Evolutionary conservation across 2,113 vertebrate genomes (phyloP).

Genomic region (Melierax canorus): DNA sequence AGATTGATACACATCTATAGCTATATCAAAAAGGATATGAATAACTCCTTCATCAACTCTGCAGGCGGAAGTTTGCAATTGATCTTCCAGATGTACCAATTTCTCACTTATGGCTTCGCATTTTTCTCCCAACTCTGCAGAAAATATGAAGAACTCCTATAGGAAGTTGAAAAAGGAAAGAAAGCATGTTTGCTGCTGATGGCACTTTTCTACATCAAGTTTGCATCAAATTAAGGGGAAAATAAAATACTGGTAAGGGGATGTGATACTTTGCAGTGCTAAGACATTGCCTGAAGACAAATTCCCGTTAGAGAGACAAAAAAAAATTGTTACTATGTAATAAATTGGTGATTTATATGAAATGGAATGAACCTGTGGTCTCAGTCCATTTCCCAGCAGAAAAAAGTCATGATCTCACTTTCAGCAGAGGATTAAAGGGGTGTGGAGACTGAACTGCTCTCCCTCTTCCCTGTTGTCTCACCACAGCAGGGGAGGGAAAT

Average conservation of each 20-base stretch:
- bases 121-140: slow-evolving; percentile 63
- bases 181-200: not conserved
- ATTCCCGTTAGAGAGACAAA: not conserved
- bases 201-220: not conserved
- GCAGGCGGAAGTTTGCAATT: slow-evolving; percentile 77
- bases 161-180: slow-evolving; percentile 20
- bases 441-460: not conserved
- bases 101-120: slow-evolving; percentile 76
- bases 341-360: not conserved
- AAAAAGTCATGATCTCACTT: slow-evolving; percentile 4
- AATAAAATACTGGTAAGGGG: slow-evolving; percentile 1
- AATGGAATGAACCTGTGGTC: not conserved
- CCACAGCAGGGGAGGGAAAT: not conserved
- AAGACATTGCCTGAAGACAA: not conserved
- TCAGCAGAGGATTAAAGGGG: not conserved
- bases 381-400: not conserved
- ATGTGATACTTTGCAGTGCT: not conserved
- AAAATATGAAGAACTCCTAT: slow-evolving; percentile 65
- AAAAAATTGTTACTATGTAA: not conserved
- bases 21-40: slow-evolving; percentile 83
- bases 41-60: slow-evolving; percentile 79
- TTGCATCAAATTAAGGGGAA: not conserved
- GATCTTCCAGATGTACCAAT: slow-evolving; percentile 82
- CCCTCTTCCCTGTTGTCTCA: not conserved
- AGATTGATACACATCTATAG: not conserved